phyloP scores from a whole-genome alignment of 92 coral and sea anemone genomes.

The Epizoanthus ramosus region DNA sequence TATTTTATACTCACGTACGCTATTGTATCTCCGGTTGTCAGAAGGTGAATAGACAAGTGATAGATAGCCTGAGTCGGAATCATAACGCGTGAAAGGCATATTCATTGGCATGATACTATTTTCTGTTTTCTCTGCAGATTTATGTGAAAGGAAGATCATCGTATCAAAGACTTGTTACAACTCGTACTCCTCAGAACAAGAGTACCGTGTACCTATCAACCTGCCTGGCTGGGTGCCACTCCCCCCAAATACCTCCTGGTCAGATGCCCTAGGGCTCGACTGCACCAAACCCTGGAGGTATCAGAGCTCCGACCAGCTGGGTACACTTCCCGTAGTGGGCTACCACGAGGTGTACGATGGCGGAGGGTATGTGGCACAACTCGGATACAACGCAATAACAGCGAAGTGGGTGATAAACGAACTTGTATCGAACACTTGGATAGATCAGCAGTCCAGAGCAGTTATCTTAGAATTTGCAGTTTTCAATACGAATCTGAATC shows the following conservation, averaged over 20 bases:
- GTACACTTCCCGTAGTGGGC: not conserved
- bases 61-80: no score
- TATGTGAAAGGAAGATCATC: not conserved
- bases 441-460: constrained; percentile 49
- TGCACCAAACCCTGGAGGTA: constrained; percentile 59
- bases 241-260: constrained; percentile 24
- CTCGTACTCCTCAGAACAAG: constrained; percentile 15
- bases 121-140: not conserved
- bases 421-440: constrained; percentile 22
- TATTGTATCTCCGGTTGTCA: no score
- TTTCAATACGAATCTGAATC: constrained; percentile 39
- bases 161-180: constrained; percentile 7
- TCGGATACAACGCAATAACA: constrained; percentile 44
- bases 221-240: constrained; percentile 49
- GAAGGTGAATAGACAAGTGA: no score
- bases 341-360: constrained; percentile 30
- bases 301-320: constrained; percentile 21
- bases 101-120: not conserved
- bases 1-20: no score
- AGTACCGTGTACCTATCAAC: constrained; percentile 29
- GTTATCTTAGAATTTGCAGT: constrained; percentile 44
- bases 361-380: constrained; percentile 42
- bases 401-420: constrained; percentile 26
- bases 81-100: no score
- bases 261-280: constrained; percentile 12